Evolutionary conservation across 2,113 vertebrate species (phyloP).

Genomic region (Micronycteris hirsuta): DNA sequence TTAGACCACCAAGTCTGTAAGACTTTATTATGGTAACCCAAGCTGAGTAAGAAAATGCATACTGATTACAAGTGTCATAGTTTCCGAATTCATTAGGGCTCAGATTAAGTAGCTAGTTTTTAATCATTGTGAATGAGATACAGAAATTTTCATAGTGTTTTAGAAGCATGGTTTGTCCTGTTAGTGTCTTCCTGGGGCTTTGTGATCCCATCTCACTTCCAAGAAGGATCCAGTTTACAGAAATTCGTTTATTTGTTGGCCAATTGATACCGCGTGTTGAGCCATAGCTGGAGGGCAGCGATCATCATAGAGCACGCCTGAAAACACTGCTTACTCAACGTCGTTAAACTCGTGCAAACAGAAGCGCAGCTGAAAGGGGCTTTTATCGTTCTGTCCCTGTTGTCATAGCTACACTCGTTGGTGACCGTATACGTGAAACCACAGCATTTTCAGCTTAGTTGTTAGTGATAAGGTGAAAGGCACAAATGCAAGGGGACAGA

Average conservation of each 20-base stretch:
- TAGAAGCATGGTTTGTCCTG: background rate
- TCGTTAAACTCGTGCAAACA: background rate
- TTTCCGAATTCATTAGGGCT: background rate
- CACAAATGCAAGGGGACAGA: background rate
- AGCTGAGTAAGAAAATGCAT: background rate
- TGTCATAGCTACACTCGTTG: background rate
- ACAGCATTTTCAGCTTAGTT: background rate
- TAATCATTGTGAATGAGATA: background rate
- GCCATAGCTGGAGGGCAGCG: background rate
- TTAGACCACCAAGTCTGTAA: background rate
- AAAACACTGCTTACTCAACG: background rate
- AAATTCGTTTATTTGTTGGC: background rate
- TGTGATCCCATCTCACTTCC: background rate
- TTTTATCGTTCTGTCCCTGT: background rate
- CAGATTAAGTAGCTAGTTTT: background rate
- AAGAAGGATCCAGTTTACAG: background rate
- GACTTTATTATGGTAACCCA: background rate
- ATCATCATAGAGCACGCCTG: background rate
- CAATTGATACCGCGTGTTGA: background rate
- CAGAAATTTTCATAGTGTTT: background rate
- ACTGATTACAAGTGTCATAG: background rate
- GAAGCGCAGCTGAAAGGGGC: background rate
- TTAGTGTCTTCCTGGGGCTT: background rate
- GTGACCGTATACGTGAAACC: background rate
- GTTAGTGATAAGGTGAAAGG: background rate